Evolutionary conservation across 2,888 invertebrate species (phyloP).

Genomic region (Boloria euphrosyne): DNA sequence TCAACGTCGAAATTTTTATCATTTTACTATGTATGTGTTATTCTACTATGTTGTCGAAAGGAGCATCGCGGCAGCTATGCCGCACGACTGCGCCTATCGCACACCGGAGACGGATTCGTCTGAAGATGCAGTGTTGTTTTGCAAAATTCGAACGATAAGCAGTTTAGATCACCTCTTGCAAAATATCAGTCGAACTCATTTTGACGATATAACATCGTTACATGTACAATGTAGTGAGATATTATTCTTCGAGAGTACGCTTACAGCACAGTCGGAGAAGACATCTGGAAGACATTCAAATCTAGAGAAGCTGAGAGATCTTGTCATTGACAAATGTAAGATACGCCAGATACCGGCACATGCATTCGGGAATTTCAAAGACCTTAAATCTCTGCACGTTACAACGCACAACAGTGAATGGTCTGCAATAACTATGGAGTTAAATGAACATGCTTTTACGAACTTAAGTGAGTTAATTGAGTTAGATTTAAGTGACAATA

Average conservation of each 20-base stretch:
- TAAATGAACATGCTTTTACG: slow-evolving; percentile 86
- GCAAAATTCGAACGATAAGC: slow-evolving; percentile 87
- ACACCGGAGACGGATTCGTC: slow-evolving; percentile 81
- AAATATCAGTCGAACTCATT: slow-evolving; percentile 86
- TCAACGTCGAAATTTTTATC: slow-evolving; percentile 75
- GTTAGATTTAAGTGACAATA: slow-evolving; percentile 88
- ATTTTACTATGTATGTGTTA: slow-evolving; percentile 78
- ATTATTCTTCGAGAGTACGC: slow-evolving; percentile 87
- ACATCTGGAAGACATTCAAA: slow-evolving; percentile 78
- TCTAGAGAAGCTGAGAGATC: slow-evolving; percentile 85
- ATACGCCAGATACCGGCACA: slow-evolving; percentile 87
- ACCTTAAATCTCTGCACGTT: slow-evolving; percentile 85
- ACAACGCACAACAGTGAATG: slow-evolving; percentile 90
- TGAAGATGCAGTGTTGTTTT: slow-evolving; percentile 83
- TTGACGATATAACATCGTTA: slow-evolving; percentile 85
- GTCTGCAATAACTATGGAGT: slow-evolving; percentile 89
- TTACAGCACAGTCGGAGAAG: slow-evolving; percentile 78
- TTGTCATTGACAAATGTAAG: slow-evolving; percentile 89
- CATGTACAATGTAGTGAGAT: slow-evolving; percentile 89
- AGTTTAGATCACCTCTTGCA: slow-evolving; percentile 86
- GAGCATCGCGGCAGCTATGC: slow-evolving; percentile 75
- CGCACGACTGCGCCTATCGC: slow-evolving; percentile 88
- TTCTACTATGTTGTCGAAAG: slow-evolving; percentile 73
- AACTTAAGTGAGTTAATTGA: slow-evolving; percentile 85
- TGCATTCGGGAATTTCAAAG: slow-evolving; percentile 86